Conservation (phyloP, 2,797 vertebrate genomes). For the Morus bassanus region DNA sequence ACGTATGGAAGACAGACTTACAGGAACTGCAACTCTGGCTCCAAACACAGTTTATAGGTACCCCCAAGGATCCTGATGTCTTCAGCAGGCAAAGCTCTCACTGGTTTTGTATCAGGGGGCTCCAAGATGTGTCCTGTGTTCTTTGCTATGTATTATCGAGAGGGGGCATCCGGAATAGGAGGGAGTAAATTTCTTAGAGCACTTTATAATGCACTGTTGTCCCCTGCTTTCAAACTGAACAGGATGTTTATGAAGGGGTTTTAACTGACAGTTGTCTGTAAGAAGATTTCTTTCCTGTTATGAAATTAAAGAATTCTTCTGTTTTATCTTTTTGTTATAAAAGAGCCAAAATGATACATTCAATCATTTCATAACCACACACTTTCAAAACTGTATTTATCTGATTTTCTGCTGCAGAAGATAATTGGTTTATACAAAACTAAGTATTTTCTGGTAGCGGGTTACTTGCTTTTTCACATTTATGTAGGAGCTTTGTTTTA, state of each 20-base stretch:
- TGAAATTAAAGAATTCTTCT: neutral
- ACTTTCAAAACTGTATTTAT: neutral
- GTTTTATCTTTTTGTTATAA: conserved; percentile 14
- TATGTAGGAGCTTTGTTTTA: conserved; percentile 23
- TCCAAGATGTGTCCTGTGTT: neutral
- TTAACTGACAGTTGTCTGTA: conserved; percentile 1
- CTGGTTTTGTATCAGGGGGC: neutral
- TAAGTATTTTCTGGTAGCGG: neutral
- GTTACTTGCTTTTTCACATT: conserved; percentile 15
- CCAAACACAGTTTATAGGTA: neutral
- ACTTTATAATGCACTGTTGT: neutral
- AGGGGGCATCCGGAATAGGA: neutral
- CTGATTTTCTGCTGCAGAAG: neutral
- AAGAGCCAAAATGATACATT: neutral
- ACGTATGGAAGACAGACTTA: neutral
- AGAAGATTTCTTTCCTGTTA: conserved; percentile 3
- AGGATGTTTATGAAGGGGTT: conserved; percentile 9
- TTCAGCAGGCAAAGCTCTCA: neutral
- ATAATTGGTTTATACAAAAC: conserved; percentile 8
- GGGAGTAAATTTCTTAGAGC: neutral
- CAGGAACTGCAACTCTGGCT: neutral
- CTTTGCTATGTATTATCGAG: neutral
- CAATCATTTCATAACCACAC: neutral
- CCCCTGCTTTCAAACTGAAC: neutral
- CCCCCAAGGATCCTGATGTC: neutral